Evolutionary conservation across 2,888 invertebrate genomes (phyloP), one percentile per base, ranked within the genome.

Genomic region (Pogonocherus hispidulus): DNA sequence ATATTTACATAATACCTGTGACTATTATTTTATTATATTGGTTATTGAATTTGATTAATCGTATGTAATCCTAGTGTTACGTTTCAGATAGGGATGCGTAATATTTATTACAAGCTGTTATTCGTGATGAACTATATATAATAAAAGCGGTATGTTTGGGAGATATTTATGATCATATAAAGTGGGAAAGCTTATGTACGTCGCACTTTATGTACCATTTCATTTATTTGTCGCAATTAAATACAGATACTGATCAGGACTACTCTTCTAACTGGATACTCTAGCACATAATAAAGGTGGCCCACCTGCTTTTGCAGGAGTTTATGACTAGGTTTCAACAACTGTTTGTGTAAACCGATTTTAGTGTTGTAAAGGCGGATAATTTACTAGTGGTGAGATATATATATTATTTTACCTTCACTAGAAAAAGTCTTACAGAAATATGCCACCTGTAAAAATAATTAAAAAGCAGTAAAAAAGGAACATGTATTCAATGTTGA

Each of bases 1-100:
- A 20, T 55, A 63, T 63, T 63, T 63, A 55, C 63, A 63, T 63
- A 63, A 55, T 63, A 32, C 54, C 32, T 46, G 32, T 27, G 47
- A 44, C 52, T 63, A 63, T 63, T 46, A 63, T 63, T 55, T 63
- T 55, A 63, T 44, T 54, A 32, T 54, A 55, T 46, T 63, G 55
- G 54, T 54, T 54, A 46, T 47, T 27, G 46, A 18, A 14, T 55
- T 55, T 32, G 63, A 63, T 55, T 63, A 55, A 63, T 54, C 46
- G 54, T n/a, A 19, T 54, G 22, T 9, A 14, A 41, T 14, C n/a
- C 16, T 9, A 8, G 49, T 62, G 11, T 62, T 54, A 32, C 18
- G 4, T 27, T 18, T 16, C 37, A 32, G 22, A 56, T 27, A 54
- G 8, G 11, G n/a, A 32, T 16, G 18, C 35, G n/a, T 35, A 18